A percentile compares a stretch with the other conserved stretches of the same genome.
phyloP scores from a whole-genome alignment of 2,797 vertebrate genomes.

The Cuniculus paca region DNA sequence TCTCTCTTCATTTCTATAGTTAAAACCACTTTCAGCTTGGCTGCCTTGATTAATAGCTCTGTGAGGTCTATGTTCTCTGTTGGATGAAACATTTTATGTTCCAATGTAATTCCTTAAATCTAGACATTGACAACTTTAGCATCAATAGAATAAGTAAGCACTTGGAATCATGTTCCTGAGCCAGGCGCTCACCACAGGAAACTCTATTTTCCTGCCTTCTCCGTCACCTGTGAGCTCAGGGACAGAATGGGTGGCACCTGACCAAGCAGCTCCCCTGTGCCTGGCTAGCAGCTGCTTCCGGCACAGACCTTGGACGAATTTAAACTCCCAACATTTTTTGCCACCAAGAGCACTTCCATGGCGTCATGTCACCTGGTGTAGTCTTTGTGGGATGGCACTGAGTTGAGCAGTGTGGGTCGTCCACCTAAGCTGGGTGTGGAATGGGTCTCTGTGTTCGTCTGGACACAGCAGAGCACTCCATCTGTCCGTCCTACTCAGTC shows the following conservation, averaged over 20 bases:
- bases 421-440: not conserved
- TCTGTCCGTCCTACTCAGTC: not conserved
- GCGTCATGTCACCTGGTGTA: not conserved
- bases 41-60: slow-evolving; percentile 83
- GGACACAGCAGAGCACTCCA: not conserved
- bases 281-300: slow-evolving; percentile 42
- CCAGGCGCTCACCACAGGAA: slow-evolving; percentile 65
- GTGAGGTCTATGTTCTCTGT: slow-evolving; percentile 77
- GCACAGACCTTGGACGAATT: slow-evolving; percentile 80
- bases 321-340: slow-evolving; percentile 23
- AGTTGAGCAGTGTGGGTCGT: not conserved
- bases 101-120: slow-evolving; percentile 81
- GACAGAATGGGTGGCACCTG: slow-evolving; percentile 80
- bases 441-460: not conserved
- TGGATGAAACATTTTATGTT: slow-evolving; percentile 83
- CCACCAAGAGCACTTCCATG: not conserved
- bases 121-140: slow-evolving; percentile 72
- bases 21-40: slow-evolving; percentile 80
- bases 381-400: not conserved
- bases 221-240: slow-evolving; percentile 82
- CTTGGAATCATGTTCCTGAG: slow-evolving; percentile 75
- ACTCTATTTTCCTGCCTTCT: slow-evolving; percentile 76
- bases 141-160: slow-evolving; percentile 82
- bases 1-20: slow-evolving; percentile 71
- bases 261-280: slow-evolving; percentile 7